Base-by-base conservation (phyloP, 2,888 invertebrate genomes). In the Cepaea hortensis region DNA sequence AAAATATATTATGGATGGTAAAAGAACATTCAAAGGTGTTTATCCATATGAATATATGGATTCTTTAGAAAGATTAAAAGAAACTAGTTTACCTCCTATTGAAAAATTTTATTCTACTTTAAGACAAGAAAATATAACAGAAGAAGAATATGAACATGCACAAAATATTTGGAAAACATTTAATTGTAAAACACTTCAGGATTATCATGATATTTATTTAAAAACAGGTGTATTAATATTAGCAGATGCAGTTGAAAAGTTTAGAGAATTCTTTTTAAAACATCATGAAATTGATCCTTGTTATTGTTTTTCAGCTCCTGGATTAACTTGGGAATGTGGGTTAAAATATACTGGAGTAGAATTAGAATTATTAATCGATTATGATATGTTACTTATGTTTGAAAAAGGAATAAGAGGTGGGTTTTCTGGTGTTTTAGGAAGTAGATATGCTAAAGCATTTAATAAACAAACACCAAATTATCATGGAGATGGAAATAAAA, bases 231-330 rank as follows among this genome's bases (percentile, higher is more conserved):
- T 82, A 48, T 50, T 72, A 23, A n/a, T 82, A 62, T 62, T 68
- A 62, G 82, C 83, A 73, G 83, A 82, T 55, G 83, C 23, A 13
- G 75, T 75, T 84, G 75, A 84, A 62, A 73, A 84, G 7, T 84
- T 73, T 75, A 73, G 83, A 84, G 61, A 84, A 9, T 35, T 84
- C 35, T 84, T 61, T 61, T 75, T 61, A 73, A 73, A 35, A 73
- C 73, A 73, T 73, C 73, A 73, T 73, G 46, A 73, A 73, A 73
- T 73, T 3, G 73, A 73, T 73, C 73, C 72, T 7, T 72, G 72
- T 72, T 72, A 72, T 72, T 72, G 72, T 72, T 72, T 83, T 73
- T 65, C 61, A n/a, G 48, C 72, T 18, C 83, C 35, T 61, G 79
- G 23, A 55, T 55, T 55, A 55, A 55, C 55, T 9, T 55, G 55